Evolutionary conservation across 2,113 vertebrate genomes (phyloP), one percentile per base, ranked within the genome.

Genomic region (Saimiri boliviensis): DNA sequence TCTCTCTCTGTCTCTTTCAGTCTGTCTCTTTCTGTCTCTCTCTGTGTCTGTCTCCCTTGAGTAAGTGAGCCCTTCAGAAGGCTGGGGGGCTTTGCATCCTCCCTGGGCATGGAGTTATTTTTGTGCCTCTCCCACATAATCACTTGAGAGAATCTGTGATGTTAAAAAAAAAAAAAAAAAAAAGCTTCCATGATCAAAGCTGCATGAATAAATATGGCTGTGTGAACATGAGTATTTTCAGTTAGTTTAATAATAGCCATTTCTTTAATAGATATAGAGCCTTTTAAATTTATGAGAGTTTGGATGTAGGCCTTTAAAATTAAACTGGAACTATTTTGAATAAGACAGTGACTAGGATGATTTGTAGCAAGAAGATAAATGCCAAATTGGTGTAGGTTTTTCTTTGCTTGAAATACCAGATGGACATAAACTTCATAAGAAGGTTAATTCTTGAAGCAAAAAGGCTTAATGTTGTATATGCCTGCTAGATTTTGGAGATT

Each of bases 211-310:
- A 96, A 91, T 94, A 88, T 42, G 11, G 66, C 82, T 42, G 35
- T 94, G 70, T 89, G 83, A 95, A 89, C 23, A 35, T 74, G 40
- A 96, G 37, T 93, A 54, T 98, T 98, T 96, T 97, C 74, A 86
- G 82, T 89, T 90, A 90, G 63, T 68, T 97, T 96, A 97, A 68
- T 91, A 93, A 97, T 97, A 93, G 42, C 83, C 47, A 8, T 88
- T 49, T 71, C 56, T 92, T n/a, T 85, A 96, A 70, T 83, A 88
- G 58, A 83, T 70, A 84, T 11, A 90, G 70, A 90, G 27, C 40
- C 92, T 93, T 93, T 96, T 93, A 93, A 89, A 93, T 21, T 16
- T n/a, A 6, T 60, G 40, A 63, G 11, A 42, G 42, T n/a, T 68
- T 27, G 74, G 60, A 89, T 82, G 32, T 25, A 66, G 42, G 20